Base-by-base conservation (phyloP, 1,140 invertebrate species). In the Phortica variegata region DNA sequence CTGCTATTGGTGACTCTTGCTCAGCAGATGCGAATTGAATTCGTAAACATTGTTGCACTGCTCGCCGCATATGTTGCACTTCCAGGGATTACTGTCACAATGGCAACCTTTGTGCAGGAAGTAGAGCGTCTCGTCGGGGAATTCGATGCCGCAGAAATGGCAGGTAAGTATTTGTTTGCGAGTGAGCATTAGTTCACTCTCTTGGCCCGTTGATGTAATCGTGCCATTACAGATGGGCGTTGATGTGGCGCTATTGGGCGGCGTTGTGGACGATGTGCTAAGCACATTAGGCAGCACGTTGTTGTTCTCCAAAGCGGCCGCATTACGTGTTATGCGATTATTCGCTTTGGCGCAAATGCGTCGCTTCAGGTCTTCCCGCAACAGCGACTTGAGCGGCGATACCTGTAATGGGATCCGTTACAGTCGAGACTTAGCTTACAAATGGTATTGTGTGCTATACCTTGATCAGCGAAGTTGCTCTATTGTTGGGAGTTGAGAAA, bases 31-130 rank as follows among this genome's bases (percentile, higher is more conserved):
- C 54, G 93, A 92, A 80, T 95, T 95, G 79, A 98, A 98, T 77
- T 96, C 91, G 78, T 97, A 96, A 23, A 95, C 87, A 70, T 95
- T 94, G 69, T 85, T 88, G 76, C 91, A 95, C 65, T 89, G 86
- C 77, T 94, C 90, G 19, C 93, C 93, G 77, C 95, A 98, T 57
- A 97, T 91, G 80, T 97, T 97, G 78, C 95, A 98, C 77, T 94
- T 94, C 93, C 93, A 97, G 0, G 95, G 94, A 80, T 97, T 95
- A 52, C 91, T 90, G 60, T 96, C 91, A 54, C 91, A 94, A 80
- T 98, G 95, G 75, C 95, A 92, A 52, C 94, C 94, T 80, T 96
- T 97, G 80, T 98, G 95, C 39, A 98, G 82, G 78, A 97, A 94
- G 79, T 97, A 97, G 21, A 97, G 81, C 0, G 93, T 97, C 66